Percentiles rank a stretch among this genome's conserved stretches.
These are phyloP conservation scores for Gallinago jamesoni DNA, from an alignment of 2,113 vertebrate species.

Conservation along the genomic window DNA sequence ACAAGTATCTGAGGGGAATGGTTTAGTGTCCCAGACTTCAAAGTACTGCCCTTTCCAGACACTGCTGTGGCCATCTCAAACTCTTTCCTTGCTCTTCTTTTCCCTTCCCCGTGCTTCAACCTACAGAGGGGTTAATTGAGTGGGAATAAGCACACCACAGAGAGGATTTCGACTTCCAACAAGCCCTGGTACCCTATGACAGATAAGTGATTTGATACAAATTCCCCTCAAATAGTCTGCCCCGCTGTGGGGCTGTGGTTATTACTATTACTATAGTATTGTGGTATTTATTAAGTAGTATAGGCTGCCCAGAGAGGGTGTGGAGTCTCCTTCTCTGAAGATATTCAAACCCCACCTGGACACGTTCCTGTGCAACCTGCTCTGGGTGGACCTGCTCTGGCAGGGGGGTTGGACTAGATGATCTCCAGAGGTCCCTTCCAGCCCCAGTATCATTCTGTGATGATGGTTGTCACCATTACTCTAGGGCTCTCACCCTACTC, in stretches of 20 bases:
- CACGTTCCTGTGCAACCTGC: background rate
- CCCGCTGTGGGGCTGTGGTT: background rate
- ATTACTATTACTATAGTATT: background rate
- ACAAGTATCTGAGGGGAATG: background rate
- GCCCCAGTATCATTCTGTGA: no score
- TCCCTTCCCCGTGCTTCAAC: background rate
- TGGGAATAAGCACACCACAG: background rate
- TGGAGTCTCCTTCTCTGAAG: background rate
- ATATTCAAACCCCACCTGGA: background rate
- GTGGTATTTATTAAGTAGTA: background rate
- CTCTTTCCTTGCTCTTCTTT: background rate
- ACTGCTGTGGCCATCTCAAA: background rate
- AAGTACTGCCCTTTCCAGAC: background rate
- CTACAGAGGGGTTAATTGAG: background rate
- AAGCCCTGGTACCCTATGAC: background rate
- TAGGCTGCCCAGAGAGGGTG: background rate
- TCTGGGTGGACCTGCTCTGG: background rate
- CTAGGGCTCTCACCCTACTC: background rate
- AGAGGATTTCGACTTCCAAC: background rate
- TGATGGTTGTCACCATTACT: background rate
- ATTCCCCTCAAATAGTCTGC: background rate
- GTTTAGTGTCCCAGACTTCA: no score
- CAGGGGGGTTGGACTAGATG: no score
- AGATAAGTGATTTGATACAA: background rate
- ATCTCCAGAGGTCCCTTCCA: no score